These are phyloP conservation scores for Bolinopsis microptera DNA, from an alignment of 37 sponge, comb jelly and placozoan genomes.

Conservation along the genomic window DNA sequence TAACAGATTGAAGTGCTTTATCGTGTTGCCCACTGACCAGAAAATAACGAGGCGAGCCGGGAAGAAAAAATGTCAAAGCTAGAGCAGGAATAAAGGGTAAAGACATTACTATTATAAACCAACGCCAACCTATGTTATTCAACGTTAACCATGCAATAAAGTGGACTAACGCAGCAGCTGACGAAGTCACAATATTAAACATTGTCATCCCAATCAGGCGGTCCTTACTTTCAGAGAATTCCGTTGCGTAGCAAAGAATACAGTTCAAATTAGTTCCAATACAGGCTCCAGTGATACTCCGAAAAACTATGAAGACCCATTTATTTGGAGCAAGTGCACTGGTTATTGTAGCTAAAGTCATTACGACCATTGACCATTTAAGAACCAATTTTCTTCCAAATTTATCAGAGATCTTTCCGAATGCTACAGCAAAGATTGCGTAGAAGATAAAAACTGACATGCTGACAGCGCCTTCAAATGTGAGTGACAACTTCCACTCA, in stretches of 20 bases:
- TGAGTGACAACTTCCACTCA: not conserved
- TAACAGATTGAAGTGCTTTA: not conserved
- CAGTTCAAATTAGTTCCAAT: not conserved
- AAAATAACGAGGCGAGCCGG: not conserved
- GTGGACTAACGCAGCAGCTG: not conserved
- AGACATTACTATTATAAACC: not conserved
- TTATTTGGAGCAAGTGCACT: conserved; percentile 23
- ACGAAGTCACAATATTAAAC: not conserved
- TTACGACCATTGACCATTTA: not conserved
- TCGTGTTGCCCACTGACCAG: not conserved
- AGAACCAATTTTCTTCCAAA: conserved; percentile 13
- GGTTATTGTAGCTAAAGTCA: not conserved
- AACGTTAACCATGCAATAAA: not conserved
- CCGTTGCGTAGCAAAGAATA: not conserved
- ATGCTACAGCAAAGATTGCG: not conserved
- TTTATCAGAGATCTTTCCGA: not conserved
- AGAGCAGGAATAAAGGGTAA: not conserved
- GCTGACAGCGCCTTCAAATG: not conserved
- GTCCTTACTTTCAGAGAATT: not conserved
- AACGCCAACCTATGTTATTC: not conserved
- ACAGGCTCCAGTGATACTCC: not conserved
- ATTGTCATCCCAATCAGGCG: not conserved
- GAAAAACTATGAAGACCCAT: not conserved
- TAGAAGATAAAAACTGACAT: not conserved
- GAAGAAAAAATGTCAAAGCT: not conserved